A percentile compares a stretch with the other conserved stretches of the same genome.
phyloP scores from a whole-genome alignment of 1,140 invertebrate genomes.

The Caenorhabditis inopinata region DNA sequence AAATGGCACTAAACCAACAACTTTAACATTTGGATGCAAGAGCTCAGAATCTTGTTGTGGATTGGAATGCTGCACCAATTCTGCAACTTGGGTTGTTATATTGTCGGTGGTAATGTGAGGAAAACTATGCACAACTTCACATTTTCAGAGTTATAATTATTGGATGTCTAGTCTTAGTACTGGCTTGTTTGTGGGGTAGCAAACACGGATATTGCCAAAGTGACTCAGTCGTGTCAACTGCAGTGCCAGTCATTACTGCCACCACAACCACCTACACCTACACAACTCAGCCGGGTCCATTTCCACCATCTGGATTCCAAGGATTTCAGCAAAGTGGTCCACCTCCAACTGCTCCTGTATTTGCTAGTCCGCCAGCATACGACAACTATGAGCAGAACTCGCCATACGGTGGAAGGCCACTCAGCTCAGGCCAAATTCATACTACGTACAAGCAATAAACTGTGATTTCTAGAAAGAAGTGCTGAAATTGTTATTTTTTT shows the following conservation, averaged over 20 bases:
- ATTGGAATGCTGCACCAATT: neutral
- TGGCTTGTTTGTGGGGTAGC: neutral
- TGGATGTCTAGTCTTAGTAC: neutral
- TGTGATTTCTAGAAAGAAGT: neutral
- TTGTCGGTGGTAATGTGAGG: neutral
- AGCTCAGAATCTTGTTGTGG: constrained; percentile 28
- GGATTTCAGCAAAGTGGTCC: neutral
- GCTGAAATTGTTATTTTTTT: too few relatives aligned
- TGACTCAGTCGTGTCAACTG: neutral
- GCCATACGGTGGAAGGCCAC: neutral
- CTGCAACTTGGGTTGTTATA: neutral
- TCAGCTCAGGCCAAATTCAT: neutral
- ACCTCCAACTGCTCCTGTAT: neutral
- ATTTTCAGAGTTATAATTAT: neutral
- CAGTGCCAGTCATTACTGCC: neutral
- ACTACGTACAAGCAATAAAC: neutral
- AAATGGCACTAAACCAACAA: constrained; percentile 29
- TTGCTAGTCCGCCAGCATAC: neutral
- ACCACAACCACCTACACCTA: neutral
- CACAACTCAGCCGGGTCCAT: neutral
- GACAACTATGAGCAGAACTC: constrained; percentile 4
- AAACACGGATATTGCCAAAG: neutral
- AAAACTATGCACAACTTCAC: neutral
- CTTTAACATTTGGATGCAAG: neutral
- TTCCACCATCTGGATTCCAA: neutral